phyloP scores from a whole-genome alignment of 2,888 invertebrate genomes.

The Hypomecis punctinalis region DNA sequence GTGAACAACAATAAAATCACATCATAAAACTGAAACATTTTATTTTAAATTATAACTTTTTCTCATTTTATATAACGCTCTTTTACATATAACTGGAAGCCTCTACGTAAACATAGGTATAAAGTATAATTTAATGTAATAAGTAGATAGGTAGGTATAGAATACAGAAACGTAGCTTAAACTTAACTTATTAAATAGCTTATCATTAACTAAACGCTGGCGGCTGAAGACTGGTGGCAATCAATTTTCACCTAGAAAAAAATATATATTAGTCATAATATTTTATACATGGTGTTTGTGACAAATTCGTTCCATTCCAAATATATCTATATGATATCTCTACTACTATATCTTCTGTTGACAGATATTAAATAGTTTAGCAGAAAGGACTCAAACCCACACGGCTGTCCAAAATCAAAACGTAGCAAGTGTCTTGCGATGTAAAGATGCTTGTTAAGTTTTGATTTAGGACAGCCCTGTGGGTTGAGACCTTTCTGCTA shows the following conservation, averaged over 20 bases:
- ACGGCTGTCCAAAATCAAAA: too few relatives aligned
- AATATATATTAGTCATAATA: conserved; percentile 26
- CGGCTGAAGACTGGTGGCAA: conserved; percentile 59
- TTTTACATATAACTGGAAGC: conserved; percentile 80
- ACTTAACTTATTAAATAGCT: conserved; percentile 35
- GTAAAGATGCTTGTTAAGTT: too few relatives aligned
- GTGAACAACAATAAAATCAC: conserved; percentile 51
- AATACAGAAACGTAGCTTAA: conserved; percentile 37
- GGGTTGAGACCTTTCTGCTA: too few relatives aligned
- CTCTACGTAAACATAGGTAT: conserved; percentile 74
- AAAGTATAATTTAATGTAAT: conserved; percentile 55
- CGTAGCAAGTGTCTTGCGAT: too few relatives aligned
- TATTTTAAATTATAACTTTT: conserved; percentile 78
- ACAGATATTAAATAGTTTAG: too few relatives aligned
- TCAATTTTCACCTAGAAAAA: conserved; percentile 82
- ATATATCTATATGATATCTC: too few relatives aligned
- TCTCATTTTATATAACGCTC: conserved; percentile 80
- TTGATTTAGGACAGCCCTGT: too few relatives aligned
- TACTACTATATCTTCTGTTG: too few relatives aligned
- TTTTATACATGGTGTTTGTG: neutral
- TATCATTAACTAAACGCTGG: conserved; percentile 51
- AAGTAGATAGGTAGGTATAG: conserved; percentile 41
- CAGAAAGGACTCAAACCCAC: too few relatives aligned
- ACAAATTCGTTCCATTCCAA: too few relatives aligned
- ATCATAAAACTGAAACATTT: conserved; percentile 69